Base-by-base conservation (phyloP, 2,888 invertebrate species). In the Xestia c-nigrum region DNA sequence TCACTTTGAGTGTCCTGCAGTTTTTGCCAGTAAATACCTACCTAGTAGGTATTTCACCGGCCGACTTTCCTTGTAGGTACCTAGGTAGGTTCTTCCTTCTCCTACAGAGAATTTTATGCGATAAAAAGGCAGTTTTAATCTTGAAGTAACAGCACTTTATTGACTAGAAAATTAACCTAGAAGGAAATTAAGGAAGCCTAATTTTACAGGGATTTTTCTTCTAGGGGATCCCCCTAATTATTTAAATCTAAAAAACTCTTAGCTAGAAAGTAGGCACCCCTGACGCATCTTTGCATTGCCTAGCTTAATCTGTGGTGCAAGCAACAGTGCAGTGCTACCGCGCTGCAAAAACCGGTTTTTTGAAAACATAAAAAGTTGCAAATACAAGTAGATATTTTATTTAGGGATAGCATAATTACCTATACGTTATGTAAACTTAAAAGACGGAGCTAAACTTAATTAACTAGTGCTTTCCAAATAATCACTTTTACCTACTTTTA, bases 291-390 rank as follows among this genome's bases (percentile, higher is more conserved):
- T 38, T 46, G 66, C n/a, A 65, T 75, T 72, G 21, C 40, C 82
- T 87, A 83, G 72, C 71, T 77, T 90, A 84, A 47, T 89, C 90
- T 90, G 75, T 88, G 87, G 63, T 59, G 72, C 79, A 76, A 86
- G 82, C 87, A 85, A 85, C 85, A 85, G 85, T 82, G 85, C 88
- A 86, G 78, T 77, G 86, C 88, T 88, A 87, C 88, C 87, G 87
- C 76, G 75, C 74, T 76, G 80, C 85, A 83, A 85, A 87, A 90
- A 92, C 92, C 85, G 85, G 91, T 91, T 85, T 77, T 78, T 80
- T 81, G 75, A 81, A 83, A 80, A 77, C n/a, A 69, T 59, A 83
- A 83, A 81, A 74, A 67, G 47, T 40, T 52, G 74, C 59, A 86
- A 87, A 87, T 81, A 61, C 74, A 76, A 79, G 57, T 76, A 64